Percentiles rank a stretch among this genome's conserved stretches.
These are phyloP conservation scores for Actenoides lindsayi DNA, from an alignment of 2,113 vertebrate species.

Conservation along the genomic window DNA sequence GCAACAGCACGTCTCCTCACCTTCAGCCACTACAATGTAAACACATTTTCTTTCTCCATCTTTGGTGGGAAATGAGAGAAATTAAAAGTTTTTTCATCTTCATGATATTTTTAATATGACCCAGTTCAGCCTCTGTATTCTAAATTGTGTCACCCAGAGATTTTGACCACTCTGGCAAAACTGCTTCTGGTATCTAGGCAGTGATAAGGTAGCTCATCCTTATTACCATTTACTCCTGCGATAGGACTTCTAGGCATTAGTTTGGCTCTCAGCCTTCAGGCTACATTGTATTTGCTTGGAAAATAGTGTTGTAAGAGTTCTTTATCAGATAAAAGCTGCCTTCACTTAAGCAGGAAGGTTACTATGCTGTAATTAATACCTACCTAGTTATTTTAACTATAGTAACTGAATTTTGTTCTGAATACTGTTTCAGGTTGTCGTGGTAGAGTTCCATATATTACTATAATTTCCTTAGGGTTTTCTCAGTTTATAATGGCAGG, in stretches of 20 bases:
- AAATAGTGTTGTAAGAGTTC: not conserved
- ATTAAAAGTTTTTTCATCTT: not conserved
- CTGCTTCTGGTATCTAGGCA: not conserved
- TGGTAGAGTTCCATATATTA: not conserved
- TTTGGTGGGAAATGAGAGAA: not conserved
- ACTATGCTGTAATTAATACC: not conserved
- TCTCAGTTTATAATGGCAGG: not conserved
- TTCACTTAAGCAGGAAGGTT: not conserved
- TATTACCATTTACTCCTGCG: not conserved
- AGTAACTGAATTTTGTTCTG: not conserved
- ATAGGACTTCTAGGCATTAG: not conserved
- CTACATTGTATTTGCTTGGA: not conserved
- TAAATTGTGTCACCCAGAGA: not conserved
- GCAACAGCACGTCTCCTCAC: not conserved
- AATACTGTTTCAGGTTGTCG: not conserved
- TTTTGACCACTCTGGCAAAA: not conserved
- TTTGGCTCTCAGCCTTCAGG: not conserved
- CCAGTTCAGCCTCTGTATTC: not conserved
- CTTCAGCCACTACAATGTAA: not conserved
- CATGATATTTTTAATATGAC: not conserved
- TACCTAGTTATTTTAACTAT: not conserved
- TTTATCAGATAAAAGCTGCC: not conserved
- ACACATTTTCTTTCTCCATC: rapidly evolving
- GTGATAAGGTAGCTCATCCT: not conserved
- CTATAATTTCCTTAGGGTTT: not conserved